Conservation (phyloP, 2,888 invertebrate genomes). For the Leptinotarsa rubiginosa region DNA sequence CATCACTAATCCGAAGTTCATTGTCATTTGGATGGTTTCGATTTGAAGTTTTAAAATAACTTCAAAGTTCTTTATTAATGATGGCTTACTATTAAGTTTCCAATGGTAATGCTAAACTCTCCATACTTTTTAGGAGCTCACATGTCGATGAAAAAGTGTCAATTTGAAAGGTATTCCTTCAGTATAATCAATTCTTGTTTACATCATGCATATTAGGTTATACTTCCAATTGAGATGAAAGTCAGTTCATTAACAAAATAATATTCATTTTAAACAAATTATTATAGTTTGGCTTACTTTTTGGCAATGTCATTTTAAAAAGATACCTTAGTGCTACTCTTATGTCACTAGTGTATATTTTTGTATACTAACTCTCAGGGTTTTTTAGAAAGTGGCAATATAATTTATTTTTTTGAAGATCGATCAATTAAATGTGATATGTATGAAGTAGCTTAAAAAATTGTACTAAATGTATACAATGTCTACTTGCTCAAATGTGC, state of each 20-base stretch:
- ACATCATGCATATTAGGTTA: neutral
- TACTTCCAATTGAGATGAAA: neutral
- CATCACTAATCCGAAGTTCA: no score
- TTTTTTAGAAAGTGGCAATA: constrained; percentile 60
- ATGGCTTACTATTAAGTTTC: no score
- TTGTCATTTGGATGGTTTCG: no score
- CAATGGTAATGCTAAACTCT: no score
- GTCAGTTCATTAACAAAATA: neutral
- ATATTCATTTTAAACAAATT: neutral
- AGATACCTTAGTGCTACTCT: constrained; percentile 47
- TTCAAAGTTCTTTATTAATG: no score
- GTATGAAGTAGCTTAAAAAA: constrained; percentile 56
- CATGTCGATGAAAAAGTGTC: no score
- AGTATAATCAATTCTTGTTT: no score
- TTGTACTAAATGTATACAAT: constrained; percentile 59
- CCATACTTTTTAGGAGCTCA: no score
- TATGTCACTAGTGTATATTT: constrained; percentile 52
- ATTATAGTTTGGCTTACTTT: constrained; percentile 34
- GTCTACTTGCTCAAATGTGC: constrained; percentile 65
- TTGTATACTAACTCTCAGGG: constrained; percentile 63
- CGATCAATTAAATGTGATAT: constrained; percentile 59
- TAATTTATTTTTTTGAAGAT: constrained; percentile 47
- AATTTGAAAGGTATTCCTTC: no score
- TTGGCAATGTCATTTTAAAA: constrained; percentile 40
- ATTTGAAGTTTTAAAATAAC: no score